Percentiles rank a stretch among this genome's conserved stretches.
Conservation (phyloP, 2,888 invertebrate genomes). For the Eretmocerus hayati region DNA sequence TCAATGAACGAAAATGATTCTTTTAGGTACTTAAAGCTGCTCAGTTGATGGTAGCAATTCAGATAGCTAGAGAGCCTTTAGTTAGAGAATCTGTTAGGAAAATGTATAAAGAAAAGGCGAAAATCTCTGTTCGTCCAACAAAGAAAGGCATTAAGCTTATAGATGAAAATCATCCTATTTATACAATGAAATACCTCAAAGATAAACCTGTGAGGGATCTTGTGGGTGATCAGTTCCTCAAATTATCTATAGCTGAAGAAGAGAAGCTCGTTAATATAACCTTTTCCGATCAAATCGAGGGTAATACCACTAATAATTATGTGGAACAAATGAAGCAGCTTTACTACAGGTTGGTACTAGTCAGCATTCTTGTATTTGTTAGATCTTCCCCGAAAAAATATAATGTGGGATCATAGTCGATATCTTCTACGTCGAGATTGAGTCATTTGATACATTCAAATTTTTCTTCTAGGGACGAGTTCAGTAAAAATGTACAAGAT, state of each 20-base stretch:
- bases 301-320: slow-evolving; percentile 69
- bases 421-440: no score
- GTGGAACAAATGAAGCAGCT: slow-evolving; percentile 84
- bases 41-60: slow-evolving; percentile 90
- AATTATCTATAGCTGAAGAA: slow-evolving; percentile 71
- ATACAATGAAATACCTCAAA: slow-evolving; percentile 80
- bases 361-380: no score
- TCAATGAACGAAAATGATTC: background rate
- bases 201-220: slow-evolving; percentile 89
- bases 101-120: slow-evolving; percentile 81
- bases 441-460: no score
- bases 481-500: slow-evolving; percentile 86
- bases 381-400: no score
- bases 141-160: slow-evolving; percentile 89
- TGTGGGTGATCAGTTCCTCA: slow-evolving; percentile 83
- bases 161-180: slow-evolving; percentile 88
- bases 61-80: slow-evolving; percentile 85
- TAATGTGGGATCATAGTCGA: no score
- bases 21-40: slow-evolving; percentile 64
- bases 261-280: slow-evolving; percentile 70
- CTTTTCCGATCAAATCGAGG: slow-evolving; percentile 44
- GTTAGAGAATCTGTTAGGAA: slow-evolving; percentile 80
- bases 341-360: slow-evolving; percentile 83
- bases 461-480: slow-evolving; percentile 75
- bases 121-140: slow-evolving; percentile 74